Conservation (phyloP, 2,888 invertebrate genomes). For the Cylindroiulus punctatus region DNA sequence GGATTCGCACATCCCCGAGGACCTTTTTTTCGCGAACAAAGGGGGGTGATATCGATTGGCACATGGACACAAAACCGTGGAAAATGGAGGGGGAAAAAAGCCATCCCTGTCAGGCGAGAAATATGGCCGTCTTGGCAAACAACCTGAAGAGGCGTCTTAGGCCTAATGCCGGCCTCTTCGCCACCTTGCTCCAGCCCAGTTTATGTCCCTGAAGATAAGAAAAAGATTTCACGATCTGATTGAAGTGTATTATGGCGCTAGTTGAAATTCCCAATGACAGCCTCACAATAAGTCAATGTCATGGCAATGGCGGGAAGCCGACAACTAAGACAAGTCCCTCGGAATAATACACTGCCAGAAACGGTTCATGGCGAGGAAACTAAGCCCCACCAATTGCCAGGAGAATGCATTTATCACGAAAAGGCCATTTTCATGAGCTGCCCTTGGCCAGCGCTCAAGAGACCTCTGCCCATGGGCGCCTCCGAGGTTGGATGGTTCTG, state of each 20-base stretch:
- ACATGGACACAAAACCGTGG: background rate
- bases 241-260: slow-evolving; percentile 23
- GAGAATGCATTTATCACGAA: slow-evolving; percentile 31
- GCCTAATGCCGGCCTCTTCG: background rate
- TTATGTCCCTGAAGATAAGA: slow-evolving; percentile 29
- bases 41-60: slow-evolving; percentile 12
- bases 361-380: background rate
- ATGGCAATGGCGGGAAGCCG: background rate
- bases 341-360: background rate
- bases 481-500: background rate
- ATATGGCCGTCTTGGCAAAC: background rate
- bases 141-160: background rate
- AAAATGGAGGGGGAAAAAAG: background rate
- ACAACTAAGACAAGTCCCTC: background rate
- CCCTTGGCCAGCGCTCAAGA: background rate
- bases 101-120: background rate
- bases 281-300: background rate
- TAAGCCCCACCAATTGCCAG: background rate
- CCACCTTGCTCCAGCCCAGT: background rate
- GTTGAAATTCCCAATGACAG: slow-evolving; percentile 42
- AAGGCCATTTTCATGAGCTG: background rate
- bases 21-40: slow-evolving; percentile 31
- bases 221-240: slow-evolving; percentile 29
- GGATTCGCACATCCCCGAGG: slow-evolving; percentile 7
- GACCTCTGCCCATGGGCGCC: background rate